Conservation (phyloP, 1,140 invertebrate species). For the Zaprionus davidi region DNA sequence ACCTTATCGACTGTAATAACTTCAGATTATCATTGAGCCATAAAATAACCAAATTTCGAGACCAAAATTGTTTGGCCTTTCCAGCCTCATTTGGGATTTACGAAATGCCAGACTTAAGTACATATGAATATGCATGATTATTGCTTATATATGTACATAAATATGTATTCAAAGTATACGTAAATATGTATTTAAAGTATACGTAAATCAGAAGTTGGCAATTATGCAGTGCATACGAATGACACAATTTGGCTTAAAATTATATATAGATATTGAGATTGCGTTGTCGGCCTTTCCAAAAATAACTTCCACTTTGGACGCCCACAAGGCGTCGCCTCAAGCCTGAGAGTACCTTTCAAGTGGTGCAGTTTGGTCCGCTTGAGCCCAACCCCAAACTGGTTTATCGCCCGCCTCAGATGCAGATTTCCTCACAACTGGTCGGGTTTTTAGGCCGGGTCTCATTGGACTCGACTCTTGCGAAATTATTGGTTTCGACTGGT, state of each 20-base stretch:
- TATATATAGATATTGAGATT: constrained; percentile 5
- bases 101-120: neutral
- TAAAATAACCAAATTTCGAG: neutral
- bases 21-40: neutral
- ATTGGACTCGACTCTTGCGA: constrained; percentile 48
- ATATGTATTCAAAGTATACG: neutral
- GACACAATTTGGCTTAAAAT: constrained; percentile 23
- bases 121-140: neutral
- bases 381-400: constrained; percentile 58
- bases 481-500: constrained; percentile 36
- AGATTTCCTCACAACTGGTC: constrained; percentile 65
- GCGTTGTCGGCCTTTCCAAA: constrained; percentile 51
- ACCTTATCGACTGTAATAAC: neutral
- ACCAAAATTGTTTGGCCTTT: neutral
- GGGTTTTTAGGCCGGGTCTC: constrained; percentile 38
- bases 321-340: constrained; percentile 39
- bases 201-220: constrained; percentile 13
- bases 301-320: constrained; percentile 46
- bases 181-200: constrained; percentile 5
- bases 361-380: constrained; percentile 22
- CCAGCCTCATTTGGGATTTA: neutral
- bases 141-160: neutral
- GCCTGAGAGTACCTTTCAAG: neutral
- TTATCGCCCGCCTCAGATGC: constrained; percentile 43
- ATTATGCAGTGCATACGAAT: constrained; percentile 18